Percentiles rank a stretch among this genome's conserved stretches.
phyloP scores from a whole-genome alignment of 2,113 vertebrate genomes.

The Chaenocephalus aceratus region DNA sequence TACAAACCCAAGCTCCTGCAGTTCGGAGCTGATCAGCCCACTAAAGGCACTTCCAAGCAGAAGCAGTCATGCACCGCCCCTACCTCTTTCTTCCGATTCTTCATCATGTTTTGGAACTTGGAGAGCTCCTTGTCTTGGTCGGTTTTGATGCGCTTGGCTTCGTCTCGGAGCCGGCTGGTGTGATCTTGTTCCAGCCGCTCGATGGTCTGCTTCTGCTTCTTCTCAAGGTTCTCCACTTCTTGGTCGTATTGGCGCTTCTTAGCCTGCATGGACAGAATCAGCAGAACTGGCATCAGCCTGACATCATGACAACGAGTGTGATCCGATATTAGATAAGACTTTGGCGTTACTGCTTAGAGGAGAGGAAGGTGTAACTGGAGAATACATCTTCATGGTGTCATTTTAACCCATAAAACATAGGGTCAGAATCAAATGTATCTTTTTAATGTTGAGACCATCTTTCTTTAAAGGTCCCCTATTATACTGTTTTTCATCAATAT shows the following conservation, averaged over 20 bases:
- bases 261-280: conserved; percentile 66
- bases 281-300: background rate
- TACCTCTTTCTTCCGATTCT: conserved; percentile 98
- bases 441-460: background rate
- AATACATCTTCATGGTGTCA: background rate
- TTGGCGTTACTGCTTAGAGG: background rate
- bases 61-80: conserved; percentile 27
- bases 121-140: conserved; percentile 98
- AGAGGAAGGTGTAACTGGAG: background rate
- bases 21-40: background rate
- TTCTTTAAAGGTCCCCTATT: background rate
- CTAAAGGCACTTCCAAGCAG: conserved; percentile 8
- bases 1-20: conserved; percentile 3
- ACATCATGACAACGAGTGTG: background rate
- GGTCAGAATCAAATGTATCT: background rate
- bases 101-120: conserved; percentile 96
- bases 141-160: conserved; percentile 96
- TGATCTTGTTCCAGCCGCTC: conserved; percentile 98
- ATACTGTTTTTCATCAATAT: too few relatives aligned
- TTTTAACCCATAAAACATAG: too few relatives aligned
- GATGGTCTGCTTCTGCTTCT: conserved; percentile 98
- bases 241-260: conserved; percentile 98
- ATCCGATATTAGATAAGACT: background rate
- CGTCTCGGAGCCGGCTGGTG: conserved; percentile 93
- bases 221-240: conserved; percentile 97